A percentile compares a stretch with the other conserved stretches of the same genome.
Conservation (phyloP, 64 coral and sea anemone species). For the Exaiptasia diaphana region DNA sequence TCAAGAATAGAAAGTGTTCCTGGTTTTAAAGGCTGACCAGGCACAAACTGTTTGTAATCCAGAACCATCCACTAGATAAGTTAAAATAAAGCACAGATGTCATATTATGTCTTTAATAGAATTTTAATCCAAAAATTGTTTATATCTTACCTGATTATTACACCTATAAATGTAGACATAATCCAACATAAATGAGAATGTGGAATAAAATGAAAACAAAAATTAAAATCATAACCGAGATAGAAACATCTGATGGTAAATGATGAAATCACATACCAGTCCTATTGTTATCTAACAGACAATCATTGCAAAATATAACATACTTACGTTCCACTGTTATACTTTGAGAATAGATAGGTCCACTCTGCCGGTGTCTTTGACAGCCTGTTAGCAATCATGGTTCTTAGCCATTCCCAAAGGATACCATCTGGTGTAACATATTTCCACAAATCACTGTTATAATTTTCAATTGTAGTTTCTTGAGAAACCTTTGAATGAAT, state of each 20-base stretch:
- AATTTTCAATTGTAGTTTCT: slow-evolving; percentile 89
- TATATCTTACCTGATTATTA: too few species aligned
- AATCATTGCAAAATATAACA: too few species aligned
- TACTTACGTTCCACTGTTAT: slow-evolving; percentile 99
- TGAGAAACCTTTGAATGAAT: slow-evolving; percentile 70
- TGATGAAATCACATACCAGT: too few species aligned
- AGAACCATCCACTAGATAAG: slow-evolving; percentile 91
- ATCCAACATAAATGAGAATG: too few species aligned
- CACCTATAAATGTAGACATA: too few species aligned
- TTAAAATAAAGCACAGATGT: not conserved
- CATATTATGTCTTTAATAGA: too few species aligned
- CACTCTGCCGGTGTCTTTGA: slow-evolving; percentile 49
- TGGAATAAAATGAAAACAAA: too few species aligned
- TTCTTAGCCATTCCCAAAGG: slow-evolving; percentile 80
- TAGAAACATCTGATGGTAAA: too few species aligned
- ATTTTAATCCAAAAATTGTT: too few species aligned
- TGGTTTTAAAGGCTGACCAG: slow-evolving; percentile 52
- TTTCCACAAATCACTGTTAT: slow-evolving; percentile 78
- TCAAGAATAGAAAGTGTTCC: slow-evolving; percentile 80
- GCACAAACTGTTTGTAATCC: slow-evolving; percentile 89
- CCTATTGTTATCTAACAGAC: too few species aligned
- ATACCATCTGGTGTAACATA: slow-evolving; percentile 45
- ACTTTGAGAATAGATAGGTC: slow-evolving; percentile 66
- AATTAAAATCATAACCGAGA: too few species aligned
- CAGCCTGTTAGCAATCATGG: slow-evolving; percentile 76